Evolutionary conservation across 2,888 invertebrate genomes (phyloP), one percentile per base, ranked within the genome.

Genomic region (Drosophila histrio): DNA sequence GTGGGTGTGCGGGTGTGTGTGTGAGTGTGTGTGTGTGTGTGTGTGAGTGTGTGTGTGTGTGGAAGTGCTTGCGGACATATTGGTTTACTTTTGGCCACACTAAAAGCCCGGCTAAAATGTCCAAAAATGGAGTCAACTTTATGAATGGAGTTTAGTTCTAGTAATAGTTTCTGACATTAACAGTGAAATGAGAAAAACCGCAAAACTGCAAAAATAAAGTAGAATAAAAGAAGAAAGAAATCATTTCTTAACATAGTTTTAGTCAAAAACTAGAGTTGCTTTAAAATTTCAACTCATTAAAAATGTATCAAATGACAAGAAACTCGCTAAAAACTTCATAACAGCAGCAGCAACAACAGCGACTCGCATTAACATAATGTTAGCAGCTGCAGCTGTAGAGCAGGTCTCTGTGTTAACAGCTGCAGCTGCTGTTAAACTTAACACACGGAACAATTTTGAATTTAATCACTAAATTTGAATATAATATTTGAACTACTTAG

Each of bases 101-200:
- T 19, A n/a, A 15, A 32, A 17, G 46, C 22, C 21, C 28, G 30
- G 36, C 49, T 7, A 47, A 34, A 39, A 50, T 46, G 38, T 22
- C 63, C 63, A 34, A 53, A 47, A 22, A 46, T 17, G 1, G 9
- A 46, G 46, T 58, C 52, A 47, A 60, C 41, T 69, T 69, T 60
- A 47, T 59, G 44, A 46, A 44, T 39, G 41, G 57, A 47, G 39
- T 72, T 57, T 53, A n/a, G n/a, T n/a, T n/a, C n/a, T n/a, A n/a
- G n/a, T 53, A 53, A 60, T 53, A 60, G 59, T 53, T 60, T 22
- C 53, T 36, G 43, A 53, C 53, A 22, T 39, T 30, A 43, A 43
- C 41, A 53, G 52, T 44, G n/a, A 24, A 54, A 36, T 38, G 22
- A 60, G 24, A 36, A 54, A 30, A 54, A 26, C 36, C 21, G 38